These are phyloP conservation scores for Drepana falcataria DNA, from an alignment of 2,888 invertebrate species.

Conservation along the genomic window DNA sequence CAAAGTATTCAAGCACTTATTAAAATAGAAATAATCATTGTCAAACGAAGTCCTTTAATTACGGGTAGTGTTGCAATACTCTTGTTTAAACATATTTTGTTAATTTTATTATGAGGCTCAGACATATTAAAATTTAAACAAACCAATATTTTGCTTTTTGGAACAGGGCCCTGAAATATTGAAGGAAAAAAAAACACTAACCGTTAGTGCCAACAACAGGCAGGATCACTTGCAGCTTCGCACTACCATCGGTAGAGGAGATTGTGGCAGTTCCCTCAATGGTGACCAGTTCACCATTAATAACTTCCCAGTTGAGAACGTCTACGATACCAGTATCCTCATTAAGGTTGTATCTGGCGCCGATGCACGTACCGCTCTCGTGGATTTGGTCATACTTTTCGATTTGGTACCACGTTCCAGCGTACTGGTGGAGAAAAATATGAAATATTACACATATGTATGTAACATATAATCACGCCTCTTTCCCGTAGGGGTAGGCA, in stretches of 20 bases:
- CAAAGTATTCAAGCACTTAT: no score
- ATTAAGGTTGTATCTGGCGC: slow-evolving; percentile 41
- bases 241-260: slow-evolving; percentile 38
- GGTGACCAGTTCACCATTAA: slow-evolving; percentile 37
- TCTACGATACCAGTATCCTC: slow-evolving; percentile 31
- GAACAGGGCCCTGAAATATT: background rate
- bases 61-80: no score
- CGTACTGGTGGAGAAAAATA: slow-evolving; percentile 40
- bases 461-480: no score
- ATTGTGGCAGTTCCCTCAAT: slow-evolving; percentile 46
- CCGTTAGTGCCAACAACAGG: slow-evolving; percentile 37
- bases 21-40: no score
- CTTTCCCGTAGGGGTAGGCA: no score
- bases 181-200: slow-evolving; percentile 17
- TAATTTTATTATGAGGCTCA: no score
- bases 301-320: slow-evolving; percentile 57
- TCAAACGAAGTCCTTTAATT: no score
- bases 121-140: no score
- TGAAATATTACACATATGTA: background rate
- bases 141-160: no score
- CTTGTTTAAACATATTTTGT: no score
- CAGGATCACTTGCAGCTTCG: slow-evolving; percentile 38
- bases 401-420: slow-evolving; percentile 62
- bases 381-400: slow-evolving; percentile 49
- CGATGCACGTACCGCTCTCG: slow-evolving; percentile 44